These are phyloP conservation scores for Epistrophe grossulariae DNA, from an alignment of 2,888 invertebrate species.

Conservation along the genomic window DNA sequence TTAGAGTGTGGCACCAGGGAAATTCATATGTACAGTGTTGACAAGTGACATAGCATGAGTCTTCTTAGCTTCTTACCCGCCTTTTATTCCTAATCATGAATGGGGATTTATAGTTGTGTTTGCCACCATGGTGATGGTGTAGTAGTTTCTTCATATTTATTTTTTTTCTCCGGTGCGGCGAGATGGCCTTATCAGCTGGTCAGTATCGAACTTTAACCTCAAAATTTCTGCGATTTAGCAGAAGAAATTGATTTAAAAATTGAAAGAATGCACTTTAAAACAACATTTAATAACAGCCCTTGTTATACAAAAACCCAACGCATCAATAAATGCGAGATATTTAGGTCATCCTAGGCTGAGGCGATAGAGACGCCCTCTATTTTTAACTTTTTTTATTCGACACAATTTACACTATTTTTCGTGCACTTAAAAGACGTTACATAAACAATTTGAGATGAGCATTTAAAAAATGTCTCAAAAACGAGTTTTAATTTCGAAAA, in stretches of 20 bases:
- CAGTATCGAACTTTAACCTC: slow-evolving; percentile 40
- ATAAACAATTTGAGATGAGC: slow-evolving; percentile 34
- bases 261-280: slow-evolving; percentile 24
- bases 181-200: slow-evolving; percentile 53
- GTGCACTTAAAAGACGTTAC: slow-evolving; percentile 50
- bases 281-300: not conserved
- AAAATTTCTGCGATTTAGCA: not conserved
- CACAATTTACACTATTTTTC: slow-evolving; percentile 39
- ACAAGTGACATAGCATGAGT: slow-evolving; percentile 45
- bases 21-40: slow-evolving; percentile 50
- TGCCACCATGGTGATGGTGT: slow-evolving; percentile 77
- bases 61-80: slow-evolving; percentile 79
- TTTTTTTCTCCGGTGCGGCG: slow-evolving; percentile 46
- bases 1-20: slow-evolving; percentile 46
- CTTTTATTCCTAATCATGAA: slow-evolving; percentile 80
- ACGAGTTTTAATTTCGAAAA: not conserved
- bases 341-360: slow-evolving; percentile 57
- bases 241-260: slow-evolving; percentile 34
- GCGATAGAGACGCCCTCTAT: slow-evolving; percentile 28
- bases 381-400: slow-evolving; percentile 16
- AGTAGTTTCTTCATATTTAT: slow-evolving; percentile 79
- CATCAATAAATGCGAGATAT: slow-evolving; percentile 38
- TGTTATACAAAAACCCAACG: not conserved
- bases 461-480: not conserved
- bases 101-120: slow-evolving; percentile 78